Percentiles rank a stretch among this genome's conserved stretches.
phyloP scores from a whole-genome alignment of 2,113 vertebrate species.

The Ammodramus savannarum region DNA sequence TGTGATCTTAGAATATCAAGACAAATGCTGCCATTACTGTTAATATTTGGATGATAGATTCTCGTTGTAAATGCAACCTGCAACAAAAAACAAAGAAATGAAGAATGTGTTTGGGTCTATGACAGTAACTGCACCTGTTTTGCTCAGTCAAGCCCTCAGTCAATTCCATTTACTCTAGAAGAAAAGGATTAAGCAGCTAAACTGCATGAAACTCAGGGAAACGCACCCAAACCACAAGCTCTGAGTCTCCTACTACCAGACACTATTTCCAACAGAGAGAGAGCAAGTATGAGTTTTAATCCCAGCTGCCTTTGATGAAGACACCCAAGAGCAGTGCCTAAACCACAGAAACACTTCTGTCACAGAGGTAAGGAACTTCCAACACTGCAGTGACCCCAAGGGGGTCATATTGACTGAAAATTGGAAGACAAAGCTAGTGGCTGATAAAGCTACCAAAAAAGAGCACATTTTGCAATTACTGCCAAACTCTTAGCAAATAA shows the following conservation, averaged over 20 bases:
- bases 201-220: neutral
- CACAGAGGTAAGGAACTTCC: neutral
- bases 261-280: neutral
- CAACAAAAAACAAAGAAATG: neutral
- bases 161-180: neutral
- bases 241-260: neutral
- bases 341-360: neutral
- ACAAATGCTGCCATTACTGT: conserved; percentile 99
- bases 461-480: neutral
- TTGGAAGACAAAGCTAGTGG: neutral
- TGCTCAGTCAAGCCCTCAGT: neutral
- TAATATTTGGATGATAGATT: conserved; percentile 99
- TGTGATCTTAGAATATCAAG: conserved; percentile 98
- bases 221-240: neutral
- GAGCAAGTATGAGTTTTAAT: neutral
- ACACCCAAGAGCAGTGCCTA: neutral
- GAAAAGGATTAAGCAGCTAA: neutral
- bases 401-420: neutral
- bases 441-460: neutral
- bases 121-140: neutral
- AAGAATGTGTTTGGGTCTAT: neutral
- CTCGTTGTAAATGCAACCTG: conserved; percentile 99
- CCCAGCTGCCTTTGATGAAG: neutral
- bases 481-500: neutral
- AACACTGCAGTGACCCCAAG: neutral